A percentile compares a stretch with the other conserved stretches of the same genome.
These are phyloP conservation scores for Melanostoma scalare DNA, from an alignment of 2,888 invertebrate species.

Conservation along the genomic window DNA sequence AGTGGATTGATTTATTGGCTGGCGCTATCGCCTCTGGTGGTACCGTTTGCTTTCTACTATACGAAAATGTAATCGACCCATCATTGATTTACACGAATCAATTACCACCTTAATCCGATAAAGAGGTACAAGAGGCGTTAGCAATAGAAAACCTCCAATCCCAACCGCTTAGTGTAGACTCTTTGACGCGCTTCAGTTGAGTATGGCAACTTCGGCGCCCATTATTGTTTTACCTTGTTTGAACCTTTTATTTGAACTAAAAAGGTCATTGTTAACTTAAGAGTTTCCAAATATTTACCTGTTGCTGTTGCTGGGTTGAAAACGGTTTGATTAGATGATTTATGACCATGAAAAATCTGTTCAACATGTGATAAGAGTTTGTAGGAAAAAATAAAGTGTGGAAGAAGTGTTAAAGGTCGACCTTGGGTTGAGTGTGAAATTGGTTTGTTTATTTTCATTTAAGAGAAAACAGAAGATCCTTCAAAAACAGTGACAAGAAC, in stretches of 20 bases:
- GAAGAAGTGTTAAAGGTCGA: neutral
- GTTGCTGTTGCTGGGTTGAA: neutral
- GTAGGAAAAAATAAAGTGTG: no score
- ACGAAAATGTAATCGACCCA: conserved; percentile 43
- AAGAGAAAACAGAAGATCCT: no score
- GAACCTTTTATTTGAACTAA: no score
- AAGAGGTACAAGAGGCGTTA: neutral
- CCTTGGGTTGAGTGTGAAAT: neutral
- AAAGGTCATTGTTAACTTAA: no score
- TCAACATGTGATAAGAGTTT: neutral
- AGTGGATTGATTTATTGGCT: conserved; percentile 66
- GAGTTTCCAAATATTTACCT: no score
- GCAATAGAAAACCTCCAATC: conserved; percentile 12
- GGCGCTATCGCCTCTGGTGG: conserved; percentile 55
- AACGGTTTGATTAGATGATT: neutral
- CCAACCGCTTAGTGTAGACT: neutral
- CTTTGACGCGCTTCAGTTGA: no score
- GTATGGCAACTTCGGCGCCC: no score
- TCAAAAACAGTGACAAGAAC: no score
- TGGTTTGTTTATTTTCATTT: neutral
- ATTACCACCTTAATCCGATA: conserved; percentile 61
- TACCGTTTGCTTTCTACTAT: conserved; percentile 16
- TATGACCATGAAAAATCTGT: neutral
- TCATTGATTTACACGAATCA: conserved; percentile 63
- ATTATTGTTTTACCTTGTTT: no score